A percentile compares a stretch with the other conserved stretches of the same genome.
Evolutionary conservation across 2,113 vertebrate species (phyloP).

Genomic region (Gymnarchus niloticus): DNA sequence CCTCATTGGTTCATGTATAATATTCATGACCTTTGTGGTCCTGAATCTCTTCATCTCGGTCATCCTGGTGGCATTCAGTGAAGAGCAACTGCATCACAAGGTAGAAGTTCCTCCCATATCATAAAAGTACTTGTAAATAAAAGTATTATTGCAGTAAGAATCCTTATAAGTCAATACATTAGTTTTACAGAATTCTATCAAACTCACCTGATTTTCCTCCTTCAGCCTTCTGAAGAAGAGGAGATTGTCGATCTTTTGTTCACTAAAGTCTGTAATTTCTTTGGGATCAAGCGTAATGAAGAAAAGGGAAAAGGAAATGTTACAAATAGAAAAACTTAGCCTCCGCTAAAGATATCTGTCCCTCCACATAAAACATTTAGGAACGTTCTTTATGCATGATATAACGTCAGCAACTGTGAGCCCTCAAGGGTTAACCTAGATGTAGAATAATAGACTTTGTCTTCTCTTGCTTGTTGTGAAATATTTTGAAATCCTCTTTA

Average conservation of each 20-base stretch:
- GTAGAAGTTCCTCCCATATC: constrained; percentile 45
- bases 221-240: constrained; percentile 85
- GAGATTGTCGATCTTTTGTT: constrained; percentile 87
- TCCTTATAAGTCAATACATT: neutral
- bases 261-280: constrained; percentile 76
- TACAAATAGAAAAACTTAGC: constrained; percentile 23
- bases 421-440: neutral
- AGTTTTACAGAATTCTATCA: neutral
- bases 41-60: constrained; percentile 93
- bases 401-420: neutral
- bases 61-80: constrained; percentile 86
- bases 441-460: neutral
- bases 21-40: constrained; percentile 94
- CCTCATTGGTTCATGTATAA: constrained; percentile 87
- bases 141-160: no score
- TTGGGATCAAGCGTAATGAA: constrained; percentile 75
- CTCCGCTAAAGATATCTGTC: neutral
- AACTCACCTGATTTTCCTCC: neutral
- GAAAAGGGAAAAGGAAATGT: neutral
- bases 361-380: neutral
- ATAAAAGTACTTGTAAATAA: neutral
- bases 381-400: neutral
- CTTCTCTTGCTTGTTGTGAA: neutral
- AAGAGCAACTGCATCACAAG: constrained; percentile 85
- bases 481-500: neutral